Evolutionary conservation across 2,113 vertebrate species (phyloP).

Genomic region (Lophura nycthemera): DNA sequence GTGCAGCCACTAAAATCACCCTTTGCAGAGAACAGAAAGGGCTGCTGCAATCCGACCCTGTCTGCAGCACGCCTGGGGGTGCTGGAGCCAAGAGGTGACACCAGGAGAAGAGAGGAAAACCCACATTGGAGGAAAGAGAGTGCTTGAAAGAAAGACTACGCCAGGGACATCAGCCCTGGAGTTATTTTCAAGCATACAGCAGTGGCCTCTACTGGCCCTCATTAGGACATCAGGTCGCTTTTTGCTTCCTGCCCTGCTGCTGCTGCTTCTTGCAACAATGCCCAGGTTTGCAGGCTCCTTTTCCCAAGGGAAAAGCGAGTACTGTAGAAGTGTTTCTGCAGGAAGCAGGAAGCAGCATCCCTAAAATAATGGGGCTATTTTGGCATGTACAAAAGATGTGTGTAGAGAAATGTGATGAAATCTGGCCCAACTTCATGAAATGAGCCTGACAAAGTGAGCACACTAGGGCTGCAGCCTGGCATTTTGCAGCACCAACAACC

Average conservation of each 20-base stretch:
- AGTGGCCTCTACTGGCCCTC: conserved; percentile 66
- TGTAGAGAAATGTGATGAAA: not conserved
- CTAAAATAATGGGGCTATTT: not conserved
- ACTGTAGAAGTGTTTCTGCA: not conserved
- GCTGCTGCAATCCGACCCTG: not conserved
- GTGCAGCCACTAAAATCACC: not conserved
- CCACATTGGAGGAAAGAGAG: not conserved
- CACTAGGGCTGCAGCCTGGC: not conserved
- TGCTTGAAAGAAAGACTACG: not conserved
- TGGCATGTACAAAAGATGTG: not conserved
- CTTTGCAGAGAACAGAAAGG: not conserved
- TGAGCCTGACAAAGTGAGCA: not conserved
- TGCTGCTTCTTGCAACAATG: not conserved
- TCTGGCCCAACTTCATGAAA: not conserved
- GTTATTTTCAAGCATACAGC: conserved; percentile 15
- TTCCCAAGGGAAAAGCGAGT: not conserved
- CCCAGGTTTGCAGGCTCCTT: not conserved
- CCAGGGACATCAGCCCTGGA: not conserved
- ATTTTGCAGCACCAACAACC: not conserved
- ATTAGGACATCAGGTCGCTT: not conserved
- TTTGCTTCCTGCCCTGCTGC: not conserved
- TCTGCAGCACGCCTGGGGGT: not conserved
- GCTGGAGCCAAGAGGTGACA: conserved; percentile 27
- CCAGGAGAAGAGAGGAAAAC: not conserved
- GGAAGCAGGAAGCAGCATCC: accelerated